phyloP scores from a whole-genome alignment of 30 jellyfish, hydroid and myxozoan genomes.

The Nemopilema nomurai region DNA sequence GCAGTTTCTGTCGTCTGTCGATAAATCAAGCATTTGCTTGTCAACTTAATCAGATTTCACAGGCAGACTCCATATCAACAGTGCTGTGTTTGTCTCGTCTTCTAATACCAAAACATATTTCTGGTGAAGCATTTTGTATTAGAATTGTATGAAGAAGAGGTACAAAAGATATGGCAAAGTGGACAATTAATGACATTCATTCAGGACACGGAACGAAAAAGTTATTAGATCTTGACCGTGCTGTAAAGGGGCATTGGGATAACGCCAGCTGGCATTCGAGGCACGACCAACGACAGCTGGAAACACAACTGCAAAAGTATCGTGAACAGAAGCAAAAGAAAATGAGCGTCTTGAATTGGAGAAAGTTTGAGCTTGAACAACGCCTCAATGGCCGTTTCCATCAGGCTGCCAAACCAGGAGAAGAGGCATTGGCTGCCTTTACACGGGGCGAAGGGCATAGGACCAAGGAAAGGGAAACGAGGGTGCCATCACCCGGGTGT shows the following conservation, averaged over 20 bases:
- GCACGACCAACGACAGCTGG: slow-evolving; percentile 20
- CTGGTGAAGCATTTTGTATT: too few species aligned
- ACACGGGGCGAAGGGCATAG: neutral
- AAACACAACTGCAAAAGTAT: slow-evolving; percentile 12
- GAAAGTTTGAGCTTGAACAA: slow-evolving; percentile 20
- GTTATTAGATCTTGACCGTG: slow-evolving; percentile 7
- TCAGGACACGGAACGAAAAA: neutral
- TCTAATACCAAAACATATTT: too few species aligned
- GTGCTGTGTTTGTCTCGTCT: neutral
- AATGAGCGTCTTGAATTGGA: slow-evolving; percentile 12
- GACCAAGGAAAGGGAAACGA: neutral
- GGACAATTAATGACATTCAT: neutral
- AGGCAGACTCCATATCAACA: neutral
- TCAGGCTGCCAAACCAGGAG: neutral
- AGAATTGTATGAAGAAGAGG: neutral
- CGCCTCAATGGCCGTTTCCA: neutral
- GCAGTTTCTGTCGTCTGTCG: neutral
- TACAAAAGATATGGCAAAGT: neutral
- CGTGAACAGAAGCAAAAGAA: slow-evolving; percentile 29
- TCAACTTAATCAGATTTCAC: neutral
- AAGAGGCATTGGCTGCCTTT: neutral
- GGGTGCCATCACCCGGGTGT: too few species aligned
- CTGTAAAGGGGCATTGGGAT: slow-evolving; percentile 34
- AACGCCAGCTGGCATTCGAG: slow-evolving; percentile 31
- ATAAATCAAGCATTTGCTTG: neutral